A percentile compares a stretch with the other conserved stretches of the same genome.
Evolutionary conservation across 2,888 invertebrate species (phyloP).

Genomic region (Heliconius cydno): DNA sequence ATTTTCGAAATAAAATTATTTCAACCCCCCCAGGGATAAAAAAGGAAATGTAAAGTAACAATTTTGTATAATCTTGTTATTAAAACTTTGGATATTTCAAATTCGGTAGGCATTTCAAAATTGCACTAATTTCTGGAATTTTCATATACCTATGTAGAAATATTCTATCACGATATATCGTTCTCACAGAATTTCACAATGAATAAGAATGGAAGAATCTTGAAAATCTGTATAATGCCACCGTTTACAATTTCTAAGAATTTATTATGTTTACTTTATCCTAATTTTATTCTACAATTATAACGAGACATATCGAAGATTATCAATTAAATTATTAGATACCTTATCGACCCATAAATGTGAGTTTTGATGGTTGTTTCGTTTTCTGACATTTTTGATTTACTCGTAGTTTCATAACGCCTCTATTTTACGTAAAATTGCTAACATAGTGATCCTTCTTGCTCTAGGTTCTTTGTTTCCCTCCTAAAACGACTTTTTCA

Average conservation of each 20-base stretch:
- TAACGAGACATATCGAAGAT: too few species aligned
- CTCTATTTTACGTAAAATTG: too few species aligned
- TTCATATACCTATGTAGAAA: conserved; percentile 26
- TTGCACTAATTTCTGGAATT: conserved; percentile 31
- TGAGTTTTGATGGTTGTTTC: too few species aligned
- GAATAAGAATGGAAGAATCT: background rate
- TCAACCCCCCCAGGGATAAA: background rate
- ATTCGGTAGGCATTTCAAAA: conserved; percentile 46
- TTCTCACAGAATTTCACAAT: conserved; percentile 39
- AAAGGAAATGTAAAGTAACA: background rate
- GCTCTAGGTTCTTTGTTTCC: too few species aligned
- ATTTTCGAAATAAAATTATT: background rate
- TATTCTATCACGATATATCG: conserved; percentile 27
- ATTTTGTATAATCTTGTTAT: background rate
- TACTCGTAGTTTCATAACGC: too few species aligned
- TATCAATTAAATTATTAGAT: too few species aligned
- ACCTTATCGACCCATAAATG: too few species aligned
- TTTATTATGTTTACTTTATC: background rate
- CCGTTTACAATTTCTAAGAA: background rate
- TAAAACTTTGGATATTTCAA: conserved; percentile 38
- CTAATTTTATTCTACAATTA: too few species aligned
- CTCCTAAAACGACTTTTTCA: too few species aligned
- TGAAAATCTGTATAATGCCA: background rate
- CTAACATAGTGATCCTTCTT: too few species aligned
- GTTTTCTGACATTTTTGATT: too few species aligned